These are phyloP conservation scores for Pelobates fuscus DNA, from an alignment of 2,113 vertebrate genomes.

Conservation along the genomic window DNA sequence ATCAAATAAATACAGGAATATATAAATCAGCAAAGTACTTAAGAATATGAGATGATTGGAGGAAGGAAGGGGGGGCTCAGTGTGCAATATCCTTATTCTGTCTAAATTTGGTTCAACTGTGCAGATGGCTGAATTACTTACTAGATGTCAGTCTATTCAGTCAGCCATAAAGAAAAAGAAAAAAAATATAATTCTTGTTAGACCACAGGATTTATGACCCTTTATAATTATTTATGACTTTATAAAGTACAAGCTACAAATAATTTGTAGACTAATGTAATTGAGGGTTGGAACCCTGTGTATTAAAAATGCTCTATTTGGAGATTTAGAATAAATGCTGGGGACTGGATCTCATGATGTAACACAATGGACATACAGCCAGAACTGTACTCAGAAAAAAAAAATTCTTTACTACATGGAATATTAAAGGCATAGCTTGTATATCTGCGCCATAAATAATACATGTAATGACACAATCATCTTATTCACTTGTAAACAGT, in stretches of 20 bases:
- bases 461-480: too few species aligned
- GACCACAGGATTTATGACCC: conserved; percentile 33
- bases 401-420: conserved; percentile 10
- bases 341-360: conserved; percentile 35
- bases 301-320: conserved; percentile 34
- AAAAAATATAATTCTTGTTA: conserved; percentile 35
- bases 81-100: conserved; percentile 21
- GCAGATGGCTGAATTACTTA: conserved; percentile 32
- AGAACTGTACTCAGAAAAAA: conserved; percentile 22
- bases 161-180: conserved; percentile 23
- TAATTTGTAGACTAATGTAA: conserved; percentile 52
- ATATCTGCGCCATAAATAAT: neutral
- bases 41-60: conserved; percentile 25
- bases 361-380: conserved; percentile 25
- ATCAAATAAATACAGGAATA: conserved; percentile 16
- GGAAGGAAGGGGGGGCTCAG: conserved; percentile 6
- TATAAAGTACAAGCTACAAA: conserved; percentile 36
- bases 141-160: conserved; percentile 21
- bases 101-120: conserved; percentile 28
- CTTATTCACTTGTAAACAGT: too few species aligned
- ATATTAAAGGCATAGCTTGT: conserved; percentile 11
- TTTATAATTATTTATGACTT: conserved; percentile 48
- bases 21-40: conserved; percentile 28
- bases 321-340: conserved; percentile 28
- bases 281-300: conserved; percentile 34